These are phyloP conservation scores for Pocillopora meandrina DNA, from an alignment of 92 coral and sea anemone genomes.

Conservation along the genomic window DNA sequence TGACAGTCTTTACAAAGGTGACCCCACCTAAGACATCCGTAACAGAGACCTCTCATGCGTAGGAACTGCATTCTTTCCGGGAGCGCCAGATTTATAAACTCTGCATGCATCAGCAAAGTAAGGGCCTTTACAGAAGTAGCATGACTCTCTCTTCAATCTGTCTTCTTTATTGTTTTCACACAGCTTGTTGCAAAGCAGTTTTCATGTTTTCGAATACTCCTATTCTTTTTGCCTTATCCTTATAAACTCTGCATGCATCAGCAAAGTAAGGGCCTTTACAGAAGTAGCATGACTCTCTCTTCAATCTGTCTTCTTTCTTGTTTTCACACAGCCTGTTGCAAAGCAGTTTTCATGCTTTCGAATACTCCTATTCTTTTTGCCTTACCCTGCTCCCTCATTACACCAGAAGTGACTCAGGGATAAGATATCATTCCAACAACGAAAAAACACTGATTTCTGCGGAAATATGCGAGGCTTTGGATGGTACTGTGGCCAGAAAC, in stretches of 20 bases:
- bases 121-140: conserved; percentile 6
- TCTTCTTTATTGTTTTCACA: neutral
- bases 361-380: too few relatives aligned
- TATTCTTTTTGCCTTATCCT: too few relatives aligned
- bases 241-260: conserved; percentile 29
- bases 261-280: conserved; percentile 15
- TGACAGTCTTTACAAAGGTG: conserved; percentile 40
- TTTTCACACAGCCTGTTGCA: too few relatives aligned
- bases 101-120: conserved; percentile 33
- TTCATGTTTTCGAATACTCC: too few relatives aligned
- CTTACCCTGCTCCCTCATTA: too few relatives aligned
- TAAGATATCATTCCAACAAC: too few relatives aligned
- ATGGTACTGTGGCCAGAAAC: too few relatives aligned
- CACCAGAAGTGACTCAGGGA: too few relatives aligned
- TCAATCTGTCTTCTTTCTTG: conserved; percentile 2
- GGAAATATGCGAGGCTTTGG: too few relatives aligned
- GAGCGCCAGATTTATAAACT: conserved; percentile 33
- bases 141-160: neutral
- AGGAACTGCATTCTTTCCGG: conserved; percentile 30
- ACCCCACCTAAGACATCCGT: conserved; percentile 23
- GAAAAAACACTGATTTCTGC: too few relatives aligned
- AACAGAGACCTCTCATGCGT: neutral
- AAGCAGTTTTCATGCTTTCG: too few relatives aligned
- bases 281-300: neutral
- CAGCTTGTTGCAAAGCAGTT: too few relatives aligned